A percentile compares a stretch with the other conserved stretches of the same genome.
Evolutionary conservation across 64 coral and sea anemone species (phyloP).

Genomic region (Dendrophyllia cribrosa): DNA sequence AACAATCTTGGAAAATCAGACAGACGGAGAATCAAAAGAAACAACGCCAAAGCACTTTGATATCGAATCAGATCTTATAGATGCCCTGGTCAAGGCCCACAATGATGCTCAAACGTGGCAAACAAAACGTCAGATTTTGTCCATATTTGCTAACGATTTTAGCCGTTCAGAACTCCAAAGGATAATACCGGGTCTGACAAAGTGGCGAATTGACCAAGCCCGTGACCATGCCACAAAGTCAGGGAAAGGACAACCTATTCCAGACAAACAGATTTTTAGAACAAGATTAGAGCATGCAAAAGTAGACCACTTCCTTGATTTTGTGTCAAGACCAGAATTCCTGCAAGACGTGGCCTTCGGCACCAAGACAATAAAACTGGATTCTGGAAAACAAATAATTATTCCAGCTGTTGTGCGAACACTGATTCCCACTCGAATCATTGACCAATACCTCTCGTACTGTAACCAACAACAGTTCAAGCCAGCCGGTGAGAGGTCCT

Average conservation of each 20-base stretch:
- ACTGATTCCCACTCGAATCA: conserved; percentile 50
- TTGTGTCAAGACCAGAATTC: conserved; percentile 29
- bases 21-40: background rate
- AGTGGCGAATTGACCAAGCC: conserved; percentile 62
- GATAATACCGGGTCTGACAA: conserved; percentile 25
- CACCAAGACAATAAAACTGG: conserved; percentile 11
- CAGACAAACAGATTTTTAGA: background rate
- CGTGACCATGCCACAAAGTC: conserved; percentile 28
- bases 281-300: conserved; percentile 9
- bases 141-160: conserved; percentile 57
- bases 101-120: conserved; percentile 38
- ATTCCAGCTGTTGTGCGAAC: conserved; percentile 57
- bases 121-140: conserved; percentile 66
- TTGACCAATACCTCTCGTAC: conserved; percentile 24
- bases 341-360: conserved; percentile 68
- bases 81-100: conserved; percentile 32
- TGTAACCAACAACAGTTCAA: conserved; percentile 46
- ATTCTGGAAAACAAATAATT: background rate
- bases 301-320: conserved; percentile 63
- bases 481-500: conserved; percentile 4
- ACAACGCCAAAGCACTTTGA: conserved; percentile 19
- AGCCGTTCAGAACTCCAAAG: conserved; percentile 14
- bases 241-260: conserved; percentile 6
- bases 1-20: background rate
- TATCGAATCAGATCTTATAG: background rate